Percentiles rank a stretch among this genome's conserved stretches.
These are phyloP conservation scores for Caenorhabditis sinica DNA, from an alignment of 2,888 invertebrate species.

Conservation along the genomic window DNA sequence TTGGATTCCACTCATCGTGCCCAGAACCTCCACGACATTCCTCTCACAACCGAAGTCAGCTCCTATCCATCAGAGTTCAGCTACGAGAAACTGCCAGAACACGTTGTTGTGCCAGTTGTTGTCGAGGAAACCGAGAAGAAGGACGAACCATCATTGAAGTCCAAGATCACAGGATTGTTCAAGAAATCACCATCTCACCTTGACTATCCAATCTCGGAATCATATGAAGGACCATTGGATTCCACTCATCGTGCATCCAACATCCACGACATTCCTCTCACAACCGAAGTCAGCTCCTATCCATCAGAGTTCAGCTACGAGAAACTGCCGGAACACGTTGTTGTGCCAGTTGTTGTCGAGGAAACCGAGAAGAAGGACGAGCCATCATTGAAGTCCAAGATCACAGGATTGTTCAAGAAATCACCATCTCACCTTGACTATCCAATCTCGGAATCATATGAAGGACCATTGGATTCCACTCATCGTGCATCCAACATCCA, in stretches of 20 bases:
- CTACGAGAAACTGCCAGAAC: slow-evolving; percentile 43
- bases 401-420: background rate
- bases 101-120: slow-evolving; percentile 30
- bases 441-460: background rate
- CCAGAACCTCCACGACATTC: slow-evolving; percentile 45
- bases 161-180: slow-evolving; percentile 28
- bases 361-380: slow-evolving; percentile 44
- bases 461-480: slow-evolving; percentile 9
- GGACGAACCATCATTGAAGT: slow-evolving; percentile 36
- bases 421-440: background rate
- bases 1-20: slow-evolving; percentile 17
- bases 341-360: slow-evolving; percentile 33
- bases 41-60: slow-evolving; percentile 36
- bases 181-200: slow-evolving; percentile 60
- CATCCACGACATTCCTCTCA: slow-evolving; percentile 14
- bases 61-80: slow-evolving; percentile 45
- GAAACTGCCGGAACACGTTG: slow-evolving; percentile 57
- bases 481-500: background rate
- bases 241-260: slow-evolving; percentile 40
- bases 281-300: slow-evolving; percentile 32
- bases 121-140: slow-evolving; percentile 43
- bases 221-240: slow-evolving; percentile 67
- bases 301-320: slow-evolving; percentile 60
- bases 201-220: slow-evolving; percentile 66
- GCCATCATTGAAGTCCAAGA: slow-evolving; percentile 32